Evolutionary conservation across 2,888 invertebrate genomes (phyloP).

Genomic region (Caenorhabditis imperialis): DNA sequence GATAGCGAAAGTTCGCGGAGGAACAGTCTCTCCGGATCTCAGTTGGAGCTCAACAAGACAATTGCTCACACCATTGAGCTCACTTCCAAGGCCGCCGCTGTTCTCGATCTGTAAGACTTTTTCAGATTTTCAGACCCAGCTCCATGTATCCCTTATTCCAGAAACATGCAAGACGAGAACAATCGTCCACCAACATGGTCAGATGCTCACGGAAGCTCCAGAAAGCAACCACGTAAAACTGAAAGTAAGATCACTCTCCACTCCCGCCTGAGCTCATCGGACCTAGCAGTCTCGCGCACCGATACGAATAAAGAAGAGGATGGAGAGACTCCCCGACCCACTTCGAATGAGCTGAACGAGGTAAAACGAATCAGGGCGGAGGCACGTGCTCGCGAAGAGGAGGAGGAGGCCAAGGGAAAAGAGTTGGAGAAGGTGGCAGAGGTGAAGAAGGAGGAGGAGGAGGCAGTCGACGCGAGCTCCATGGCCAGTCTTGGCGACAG

Average conservation of each 20-base stretch:
- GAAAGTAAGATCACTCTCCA: slow-evolving; percentile 41
- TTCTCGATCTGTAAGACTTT: slow-evolving; percentile 44
- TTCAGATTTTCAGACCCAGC: neutral
- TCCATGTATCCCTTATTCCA: neutral
- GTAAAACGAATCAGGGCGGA: slow-evolving; percentile 33
- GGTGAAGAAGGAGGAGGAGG: slow-evolving; percentile 16
- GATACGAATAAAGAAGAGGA: slow-evolving; percentile 24
- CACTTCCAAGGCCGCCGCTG: slow-evolving; percentile 37
- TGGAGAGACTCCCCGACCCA: slow-evolving; percentile 31
- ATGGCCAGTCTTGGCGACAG: slow-evolving; percentile 19
- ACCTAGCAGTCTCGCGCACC: slow-evolving; percentile 19
- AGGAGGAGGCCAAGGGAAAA: slow-evolving; percentile 20
- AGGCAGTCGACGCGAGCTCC: slow-evolving; percentile 20
- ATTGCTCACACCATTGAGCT: slow-evolving; percentile 52
- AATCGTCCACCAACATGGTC: slow-evolving; percentile 46
- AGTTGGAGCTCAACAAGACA: slow-evolving; percentile 50
- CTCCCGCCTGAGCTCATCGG: slow-evolving; percentile 39
- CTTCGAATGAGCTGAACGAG: slow-evolving; percentile 35
- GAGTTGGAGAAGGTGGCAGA: slow-evolving; percentile 9
- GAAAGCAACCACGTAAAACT: slow-evolving; percentile 16
- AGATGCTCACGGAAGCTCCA: slow-evolving; percentile 8
- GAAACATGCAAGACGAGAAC: slow-evolving; percentile 48
- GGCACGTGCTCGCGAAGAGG: slow-evolving; percentile 34
- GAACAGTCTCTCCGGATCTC: slow-evolving; percentile 40
- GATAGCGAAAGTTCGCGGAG: slow-evolving; percentile 42